Evolutionary conservation across 2,797 vertebrate species (phyloP).

Genomic region (Macropodus opercularis): DNA sequence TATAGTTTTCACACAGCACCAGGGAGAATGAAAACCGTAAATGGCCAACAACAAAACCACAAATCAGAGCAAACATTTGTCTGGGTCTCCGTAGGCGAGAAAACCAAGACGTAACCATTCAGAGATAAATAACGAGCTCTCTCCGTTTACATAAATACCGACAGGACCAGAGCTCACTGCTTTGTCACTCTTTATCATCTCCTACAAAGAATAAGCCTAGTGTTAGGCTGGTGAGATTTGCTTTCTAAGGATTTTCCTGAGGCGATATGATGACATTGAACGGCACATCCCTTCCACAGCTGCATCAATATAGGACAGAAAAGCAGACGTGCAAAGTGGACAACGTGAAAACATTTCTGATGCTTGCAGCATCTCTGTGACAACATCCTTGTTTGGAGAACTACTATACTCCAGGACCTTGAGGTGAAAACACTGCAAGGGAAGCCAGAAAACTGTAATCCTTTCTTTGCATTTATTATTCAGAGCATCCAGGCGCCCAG

Average conservation of each 20-base stretch:
- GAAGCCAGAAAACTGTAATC: slow-evolving; percentile 37
- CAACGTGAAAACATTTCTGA: neutral
- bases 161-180: neutral
- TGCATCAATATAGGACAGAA: neutral
- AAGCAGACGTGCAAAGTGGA: neutral
- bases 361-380: slow-evolving; percentile 1
- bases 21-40: neutral
- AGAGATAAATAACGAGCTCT: neutral
- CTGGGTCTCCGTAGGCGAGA: neutral
- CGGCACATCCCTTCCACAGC: neutral
- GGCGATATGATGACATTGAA: neutral
- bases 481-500: slow-evolving; percentile 39
- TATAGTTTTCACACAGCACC: neutral
- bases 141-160: neutral
- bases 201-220: neutral
- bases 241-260: neutral
- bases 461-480: slow-evolving; percentile 54
- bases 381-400: neutral
- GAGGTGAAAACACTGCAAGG: slow-evolving; percentile 42
- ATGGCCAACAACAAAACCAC: neutral
- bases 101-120: neutral
- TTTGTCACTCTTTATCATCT: neutral
- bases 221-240: neutral
- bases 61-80: neutral
- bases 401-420: slow-evolving; percentile 37